Percentiles rank a stretch among this genome's conserved stretches.
These are phyloP conservation scores for Adela reaumurella DNA, from an alignment of 2,888 invertebrate species.

Conservation along the genomic window DNA sequence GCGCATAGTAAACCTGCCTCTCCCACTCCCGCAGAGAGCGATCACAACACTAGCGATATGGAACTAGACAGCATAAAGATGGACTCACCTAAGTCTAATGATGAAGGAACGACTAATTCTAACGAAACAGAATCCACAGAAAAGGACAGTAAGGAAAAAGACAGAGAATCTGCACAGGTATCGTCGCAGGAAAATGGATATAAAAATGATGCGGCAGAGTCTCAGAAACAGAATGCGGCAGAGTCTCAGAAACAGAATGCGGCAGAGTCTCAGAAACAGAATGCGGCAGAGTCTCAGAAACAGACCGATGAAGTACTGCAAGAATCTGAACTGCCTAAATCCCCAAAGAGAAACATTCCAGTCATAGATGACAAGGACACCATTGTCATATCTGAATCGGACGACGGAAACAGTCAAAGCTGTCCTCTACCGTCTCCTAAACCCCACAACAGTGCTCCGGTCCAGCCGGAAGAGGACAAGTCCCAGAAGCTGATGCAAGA, in stretches of 20 bases:
- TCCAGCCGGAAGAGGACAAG: conserved; percentile 24
- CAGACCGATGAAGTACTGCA: conserved; percentile 20
- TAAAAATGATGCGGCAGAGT: conserved; percentile 11
- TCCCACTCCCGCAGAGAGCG: conserved; percentile 35
- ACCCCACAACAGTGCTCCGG: conserved; percentile 26
- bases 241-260: conserved; percentile 19
- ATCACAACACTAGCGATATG: conserved; percentile 50
- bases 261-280: conserved; percentile 18
- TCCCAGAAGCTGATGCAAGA: conserved; percentile 35
- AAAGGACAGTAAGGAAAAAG: too few relatives aligned
- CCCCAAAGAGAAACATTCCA: conserved; percentile 21
- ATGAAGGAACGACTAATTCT: conserved; percentile 27
- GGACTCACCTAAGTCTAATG: conserved; percentile 43
- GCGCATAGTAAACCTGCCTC: conserved; percentile 31
- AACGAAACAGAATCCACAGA: too few relatives aligned
- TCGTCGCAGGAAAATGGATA: not conserved
- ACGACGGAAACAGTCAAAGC: conserved; percentile 48
- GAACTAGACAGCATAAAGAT: conserved; percentile 48
- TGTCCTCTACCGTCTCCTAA: conserved; percentile 47
- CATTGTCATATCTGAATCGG: conserved; percentile 46
- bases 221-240: conserved; percentile 19
- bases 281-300: conserved; percentile 16
- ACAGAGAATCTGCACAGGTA: not conserved
- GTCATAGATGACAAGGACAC: conserved; percentile 41
- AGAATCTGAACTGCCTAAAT: conserved; percentile 28